Evolutionary conservation across 2,888 invertebrate genomes (phyloP).

Genomic region (Gryllus longicercus): DNA sequence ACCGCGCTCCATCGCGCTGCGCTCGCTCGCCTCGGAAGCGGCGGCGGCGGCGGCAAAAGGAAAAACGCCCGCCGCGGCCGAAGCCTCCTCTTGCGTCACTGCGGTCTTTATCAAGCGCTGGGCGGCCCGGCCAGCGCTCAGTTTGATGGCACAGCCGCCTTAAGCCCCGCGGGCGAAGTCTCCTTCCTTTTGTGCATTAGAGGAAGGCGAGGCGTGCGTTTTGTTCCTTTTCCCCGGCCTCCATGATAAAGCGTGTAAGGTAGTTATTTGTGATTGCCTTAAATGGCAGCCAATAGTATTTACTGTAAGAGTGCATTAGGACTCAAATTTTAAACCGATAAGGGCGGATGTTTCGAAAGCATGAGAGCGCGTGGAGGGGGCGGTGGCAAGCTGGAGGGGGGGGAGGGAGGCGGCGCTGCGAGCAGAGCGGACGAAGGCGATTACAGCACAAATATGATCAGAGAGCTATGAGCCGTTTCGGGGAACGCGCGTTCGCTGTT

Average conservation of each 20-base stretch:
- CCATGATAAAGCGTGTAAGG: neutral
- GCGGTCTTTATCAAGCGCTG: neutral
- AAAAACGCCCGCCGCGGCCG: too few species aligned
- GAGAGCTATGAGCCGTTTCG: too few species aligned
- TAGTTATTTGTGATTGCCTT: conserved; percentile 1
- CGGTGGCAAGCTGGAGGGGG: neutral
- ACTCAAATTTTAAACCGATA: neutral
- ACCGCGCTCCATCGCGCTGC: neutral
- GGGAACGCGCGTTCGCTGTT: too few species aligned
- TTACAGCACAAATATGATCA: too few species aligned
- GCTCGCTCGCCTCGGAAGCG: too few species aligned
- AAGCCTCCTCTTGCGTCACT: neutral
- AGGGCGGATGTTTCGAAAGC: neutral
- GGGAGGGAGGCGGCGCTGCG: too few species aligned
- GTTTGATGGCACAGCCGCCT: neutral
- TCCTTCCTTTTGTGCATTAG: neutral
- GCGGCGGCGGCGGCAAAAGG: too few species aligned
- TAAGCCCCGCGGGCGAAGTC: neutral
- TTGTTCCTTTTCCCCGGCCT: neutral
- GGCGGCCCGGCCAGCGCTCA: too few species aligned
- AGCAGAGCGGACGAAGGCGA: too few species aligned
- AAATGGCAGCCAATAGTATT: neutral
- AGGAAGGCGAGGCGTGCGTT: neutral
- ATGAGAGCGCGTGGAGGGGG: neutral
- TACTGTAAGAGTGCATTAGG: neutral